Evolutionary conservation across 1,140 invertebrate species (phyloP), one percentile per base, ranked within the genome.

Genomic region (Brachionus angularis): DNA sequence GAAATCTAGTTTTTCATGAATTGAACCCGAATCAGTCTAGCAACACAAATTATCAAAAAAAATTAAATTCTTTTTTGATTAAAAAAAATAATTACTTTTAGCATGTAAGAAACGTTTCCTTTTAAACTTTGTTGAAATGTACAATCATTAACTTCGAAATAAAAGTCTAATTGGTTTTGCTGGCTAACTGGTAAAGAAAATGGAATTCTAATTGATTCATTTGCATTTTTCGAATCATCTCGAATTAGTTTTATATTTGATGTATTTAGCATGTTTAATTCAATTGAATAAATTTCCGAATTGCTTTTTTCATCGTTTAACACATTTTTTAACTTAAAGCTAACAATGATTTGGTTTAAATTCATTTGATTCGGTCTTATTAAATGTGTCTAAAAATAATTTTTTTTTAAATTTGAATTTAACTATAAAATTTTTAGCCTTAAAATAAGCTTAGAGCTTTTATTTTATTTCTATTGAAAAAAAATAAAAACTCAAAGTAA

Each of bases 1-100:
- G 47, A 67, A 67, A 50, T 67, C 62, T 47, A 67, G 46, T 31
- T 67, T 67, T 36, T 67, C 62, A 25, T 46, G 27, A n/a, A 67
- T 46, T 25, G 62, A 47, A 7, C 33, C 53, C 3, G 42, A 67
- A 18, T 67, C 62, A 25, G 42, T 67, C 47, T n/a, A n/a, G n/a
- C n/a, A n/a, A n/a, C n/a, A n/a, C n/a, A n/a, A n/a, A n/a, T 67
- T 18, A 7, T 10, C 5, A 49, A 21, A 21, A 46, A 34, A 46
- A 67, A 44, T 29, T 3, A 31, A 47, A 36, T 18, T n/a, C 0
- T 8, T 25, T 46, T 29, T 31, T 33, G 2, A 0, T 21, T 21
- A 58, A 36, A 2, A 18, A 34, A 42, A 33, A 18, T 58, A 29
- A 8, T 67, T 46, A 67, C 62, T 7, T 67, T 67, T 16, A 67